A percentile compares a stretch with the other conserved stretches of the same genome.
These are phyloP conservation scores for Lepisosteus osseus DNA, from an alignment of 2,113 vertebrate genomes.

Conservation along the genomic window DNA sequence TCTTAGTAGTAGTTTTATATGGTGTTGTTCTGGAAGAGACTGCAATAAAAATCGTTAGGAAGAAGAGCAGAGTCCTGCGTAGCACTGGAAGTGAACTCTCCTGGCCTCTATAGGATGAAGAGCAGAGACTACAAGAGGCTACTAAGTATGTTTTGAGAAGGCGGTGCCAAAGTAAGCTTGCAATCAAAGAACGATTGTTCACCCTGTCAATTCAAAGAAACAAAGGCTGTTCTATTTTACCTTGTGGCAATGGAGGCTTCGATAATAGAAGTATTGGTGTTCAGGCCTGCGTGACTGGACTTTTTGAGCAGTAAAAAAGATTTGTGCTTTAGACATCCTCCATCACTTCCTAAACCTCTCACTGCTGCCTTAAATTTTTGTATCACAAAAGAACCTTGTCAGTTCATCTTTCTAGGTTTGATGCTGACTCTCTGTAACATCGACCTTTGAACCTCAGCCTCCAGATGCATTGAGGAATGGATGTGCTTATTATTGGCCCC, in stretches of 20 bases:
- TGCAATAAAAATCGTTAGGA: too few relatives aligned
- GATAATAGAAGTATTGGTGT: neutral
- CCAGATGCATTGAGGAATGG: constrained; percentile 29
- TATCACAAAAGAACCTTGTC: neutral
- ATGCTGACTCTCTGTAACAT: constrained; percentile 29
- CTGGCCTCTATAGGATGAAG: too few relatives aligned
- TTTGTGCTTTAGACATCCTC: constrained; percentile 15
- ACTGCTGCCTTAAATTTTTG: constrained; percentile 26
- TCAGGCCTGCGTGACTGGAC: constrained; percentile 17
- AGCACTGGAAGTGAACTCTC: too few relatives aligned
- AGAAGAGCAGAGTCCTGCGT: too few relatives aligned
- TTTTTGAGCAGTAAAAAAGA: neutral
- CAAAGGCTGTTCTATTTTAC: constrained; percentile 11
- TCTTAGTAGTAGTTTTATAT: too few relatives aligned
- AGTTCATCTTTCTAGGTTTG: constrained; percentile 29
- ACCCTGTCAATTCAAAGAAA: constrained; percentile 26
- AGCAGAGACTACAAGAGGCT: too few relatives aligned
- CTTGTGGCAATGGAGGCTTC: constrained; percentile 12
- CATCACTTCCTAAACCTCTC: constrained; percentile 15
- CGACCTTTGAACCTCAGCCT: constrained; percentile 47
- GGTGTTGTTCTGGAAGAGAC: too few relatives aligned
- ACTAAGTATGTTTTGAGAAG: constrained; percentile 4
- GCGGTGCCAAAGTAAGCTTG: constrained; percentile 28
- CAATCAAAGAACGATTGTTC: constrained; percentile 39
- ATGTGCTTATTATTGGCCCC: constrained; percentile 34